Base-by-base conservation (phyloP, 92 coral and sea anemone genomes). In the Hydrozoanthus gracilis region DNA sequence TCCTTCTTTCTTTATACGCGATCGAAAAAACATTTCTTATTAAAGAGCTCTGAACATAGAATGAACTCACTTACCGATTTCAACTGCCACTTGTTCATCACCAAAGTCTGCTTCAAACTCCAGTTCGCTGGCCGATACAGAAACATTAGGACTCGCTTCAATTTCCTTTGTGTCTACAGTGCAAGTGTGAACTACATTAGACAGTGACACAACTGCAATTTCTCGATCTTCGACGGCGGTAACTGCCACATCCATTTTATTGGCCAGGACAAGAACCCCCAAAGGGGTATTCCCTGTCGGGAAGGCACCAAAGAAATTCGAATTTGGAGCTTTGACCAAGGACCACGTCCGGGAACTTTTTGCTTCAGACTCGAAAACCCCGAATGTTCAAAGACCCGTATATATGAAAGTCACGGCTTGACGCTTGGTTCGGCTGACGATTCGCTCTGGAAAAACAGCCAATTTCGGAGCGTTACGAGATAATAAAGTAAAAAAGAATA, bases 321-420 rank as follows among this genome's bases (percentile, higher is more conserved):
- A 94, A 94, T 92, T 92, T 92, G 91, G 95, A 90, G 94, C 98
- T 92, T 78, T 83, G 84, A 75, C 44, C 83, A 80, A 86, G 82
- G 48, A 88, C 91, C 55, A 95, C 98, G 98, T 96, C 98, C 99
- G 99, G 99, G 99, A 96, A 91, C 93, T 91, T 90, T 55, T 73
- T 77, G 82, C 88, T 82, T 64, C 72, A 83, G 82, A 50, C 67
- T 50, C 68, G 90, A 95, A 92, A 96, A 88, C 88, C 99, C 98
- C 99, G 99, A 96, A 96, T 96, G 99, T 96, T 87, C 92, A 95
- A 96, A 92, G 86, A 87, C 98, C 98, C 98, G 99, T 91, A 27
- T 27, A 27, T 27, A 96, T 98, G 93, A 93, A 88, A 88, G 82
- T 60, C 87, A 45, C 82, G 82, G 82, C 61, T 65, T 80, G 85